Evolutionary conservation across 2,113 vertebrate genomes (phyloP).

Genomic region (Cynoglossus semilaevis): DNA sequence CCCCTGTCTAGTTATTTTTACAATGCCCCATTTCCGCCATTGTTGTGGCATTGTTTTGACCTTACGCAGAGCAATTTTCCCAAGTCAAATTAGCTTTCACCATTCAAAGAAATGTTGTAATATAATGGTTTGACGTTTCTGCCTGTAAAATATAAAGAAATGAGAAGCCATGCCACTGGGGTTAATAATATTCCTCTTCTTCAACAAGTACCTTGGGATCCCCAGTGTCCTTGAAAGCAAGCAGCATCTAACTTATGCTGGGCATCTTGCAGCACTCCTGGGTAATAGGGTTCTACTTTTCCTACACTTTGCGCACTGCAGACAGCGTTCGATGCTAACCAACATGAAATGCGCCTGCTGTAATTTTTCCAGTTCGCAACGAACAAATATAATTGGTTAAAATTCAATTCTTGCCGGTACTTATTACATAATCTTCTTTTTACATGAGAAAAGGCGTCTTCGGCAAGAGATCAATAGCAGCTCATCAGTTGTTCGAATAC

Average conservation of each 20-base stretch:
- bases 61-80: slow-evolving; percentile 79
- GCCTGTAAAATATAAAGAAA: slow-evolving; percentile 75
- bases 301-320: slow-evolving; percentile 30
- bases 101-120: slow-evolving; percentile 75
- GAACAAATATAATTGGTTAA: slow-evolving; percentile 27
- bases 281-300: slow-evolving; percentile 63
- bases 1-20: slow-evolving; percentile 79
- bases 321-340: slow-evolving; percentile 25
- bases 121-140: slow-evolving; percentile 77
- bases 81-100: slow-evolving; percentile 83
- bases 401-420: slow-evolving; percentile 39
- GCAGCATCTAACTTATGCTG: slow-evolving; percentile 67
- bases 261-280: slow-evolving; percentile 63
- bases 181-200: slow-evolving; percentile 85
- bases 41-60: slow-evolving; percentile 83
- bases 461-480: slow-evolving; percentile 66
- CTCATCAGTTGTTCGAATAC: slow-evolving; percentile 67
- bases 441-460: slow-evolving; percentile 53
- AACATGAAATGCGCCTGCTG: slow-evolving; percentile 13
- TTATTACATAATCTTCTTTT: slow-evolving; percentile 59
- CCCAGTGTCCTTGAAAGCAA: slow-evolving; percentile 78
- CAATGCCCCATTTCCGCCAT: slow-evolving; percentile 81
- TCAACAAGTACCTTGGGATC: slow-evolving; percentile 84
- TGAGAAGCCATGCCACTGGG: slow-evolving; percentile 75
- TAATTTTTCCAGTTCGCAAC: slow-evolving; percentile 15